A percentile compares a stretch with the other conserved stretches of the same genome.
phyloP scores from a whole-genome alignment of 2,797 vertebrate species.

The Gambelia wislizenii region DNA sequence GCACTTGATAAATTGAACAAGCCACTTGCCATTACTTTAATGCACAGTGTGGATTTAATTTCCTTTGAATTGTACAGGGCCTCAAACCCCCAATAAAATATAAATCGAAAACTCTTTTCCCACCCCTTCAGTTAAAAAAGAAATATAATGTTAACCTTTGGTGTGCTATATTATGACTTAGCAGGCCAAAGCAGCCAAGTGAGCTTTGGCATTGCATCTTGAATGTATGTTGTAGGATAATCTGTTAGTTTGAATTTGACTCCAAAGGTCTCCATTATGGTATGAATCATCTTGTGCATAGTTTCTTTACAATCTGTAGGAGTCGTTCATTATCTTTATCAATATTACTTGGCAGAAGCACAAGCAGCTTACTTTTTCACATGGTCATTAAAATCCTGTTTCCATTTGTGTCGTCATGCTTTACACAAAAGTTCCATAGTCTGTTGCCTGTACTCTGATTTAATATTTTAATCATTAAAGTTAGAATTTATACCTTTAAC shows the following conservation, averaged over 20 bases:
- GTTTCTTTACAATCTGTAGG: conserved; percentile 55
- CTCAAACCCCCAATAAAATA: conserved; percentile 55
- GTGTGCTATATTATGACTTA: conserved; percentile 44
- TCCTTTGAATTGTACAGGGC: conserved; percentile 59
- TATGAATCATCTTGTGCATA: conserved; percentile 59
- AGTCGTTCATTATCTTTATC: conserved; percentile 57
- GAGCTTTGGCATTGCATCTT: conserved; percentile 16
- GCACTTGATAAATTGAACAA: conserved; percentile 43
- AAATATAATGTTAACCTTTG: background rate
- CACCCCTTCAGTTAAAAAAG: background rate
- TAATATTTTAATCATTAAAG: background rate
- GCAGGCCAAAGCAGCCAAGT: conserved; percentile 40
- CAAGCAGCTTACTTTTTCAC: background rate
- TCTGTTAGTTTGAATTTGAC: conserved; percentile 47
- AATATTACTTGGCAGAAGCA: background rate
- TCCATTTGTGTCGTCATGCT: background rate
- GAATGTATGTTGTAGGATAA: conserved; percentile 38
- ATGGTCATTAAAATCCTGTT: background rate
- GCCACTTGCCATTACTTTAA: conserved; percentile 43
- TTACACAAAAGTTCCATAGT: background rate
- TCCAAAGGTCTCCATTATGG: conserved; percentile 62
- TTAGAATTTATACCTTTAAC: no score
- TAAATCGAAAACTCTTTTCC: background rate
- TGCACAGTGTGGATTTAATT: conserved; percentile 56
- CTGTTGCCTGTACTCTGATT: no score